These are phyloP conservation scores for Varanus komodoensis DNA, from an alignment of 2,113 vertebrate genomes.

Conservation along the genomic window DNA sequence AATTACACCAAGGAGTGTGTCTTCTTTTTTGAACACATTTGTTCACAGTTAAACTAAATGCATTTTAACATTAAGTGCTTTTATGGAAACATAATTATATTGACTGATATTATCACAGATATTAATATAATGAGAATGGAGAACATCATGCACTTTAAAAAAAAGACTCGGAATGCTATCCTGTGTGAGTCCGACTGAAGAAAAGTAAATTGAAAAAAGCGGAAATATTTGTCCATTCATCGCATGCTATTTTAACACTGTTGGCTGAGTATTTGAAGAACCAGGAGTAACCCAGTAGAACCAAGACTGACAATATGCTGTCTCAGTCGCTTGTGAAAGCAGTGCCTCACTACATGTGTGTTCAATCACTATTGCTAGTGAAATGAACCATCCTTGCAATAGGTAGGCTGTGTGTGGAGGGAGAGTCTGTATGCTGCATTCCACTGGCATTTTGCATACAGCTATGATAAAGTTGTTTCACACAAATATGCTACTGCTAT, in stretches of 20 bases:
- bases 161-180: neutral
- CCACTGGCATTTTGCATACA: neutral
- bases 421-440: neutral
- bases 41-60: neutral
- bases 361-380: neutral
- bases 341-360: neutral
- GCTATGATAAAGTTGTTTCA: neutral
- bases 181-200: conserved; percentile 3
- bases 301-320: neutral
- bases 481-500: neutral
- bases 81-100: neutral
- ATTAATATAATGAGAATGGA: neutral
- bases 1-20: neutral
- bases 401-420: neutral
- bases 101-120: conserved; percentile 18
- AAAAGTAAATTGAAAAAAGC: neutral
- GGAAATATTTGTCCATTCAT: neutral
- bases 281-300: neutral
- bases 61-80: conserved; percentile 9
- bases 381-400: neutral
- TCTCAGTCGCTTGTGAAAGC: neutral
- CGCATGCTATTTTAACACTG: neutral
- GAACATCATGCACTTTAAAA: conserved; percentile 5
- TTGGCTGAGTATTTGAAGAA: neutral
- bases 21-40: neutral